Evolutionary conservation across 2,797 vertebrate genomes (phyloP).

Genomic region (Schizothorax lantsangensis): DNA sequence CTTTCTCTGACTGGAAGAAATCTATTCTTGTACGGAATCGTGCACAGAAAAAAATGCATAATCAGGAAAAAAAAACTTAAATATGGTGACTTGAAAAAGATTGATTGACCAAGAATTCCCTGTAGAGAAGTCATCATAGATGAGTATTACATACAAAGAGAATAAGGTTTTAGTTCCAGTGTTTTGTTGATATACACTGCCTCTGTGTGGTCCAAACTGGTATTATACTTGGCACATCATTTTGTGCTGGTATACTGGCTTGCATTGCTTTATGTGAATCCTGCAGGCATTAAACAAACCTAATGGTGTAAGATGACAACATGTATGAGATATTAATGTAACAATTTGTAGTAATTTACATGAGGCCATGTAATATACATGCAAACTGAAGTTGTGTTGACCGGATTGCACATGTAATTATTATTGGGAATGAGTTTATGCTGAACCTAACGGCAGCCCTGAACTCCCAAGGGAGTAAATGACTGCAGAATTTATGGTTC

Average conservation of each 20-base stretch:
- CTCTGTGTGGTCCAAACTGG: conserved; percentile 70
- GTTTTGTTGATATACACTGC: conserved; percentile 71
- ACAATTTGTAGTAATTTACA: conserved; percentile 5
- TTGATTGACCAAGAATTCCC: neutral
- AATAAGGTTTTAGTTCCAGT: neutral
- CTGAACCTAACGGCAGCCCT: neutral
- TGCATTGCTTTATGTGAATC: neutral
- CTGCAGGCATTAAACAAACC: conserved; percentile 1
- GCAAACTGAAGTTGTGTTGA: neutral
- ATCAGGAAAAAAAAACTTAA: neutral
- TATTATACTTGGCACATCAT: conserved; percentile 36
- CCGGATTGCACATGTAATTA: conserved; percentile 9
- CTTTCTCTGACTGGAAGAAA: neutral
- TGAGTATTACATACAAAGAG: neutral
- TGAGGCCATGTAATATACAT: neutral
- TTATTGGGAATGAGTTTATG: neutral
- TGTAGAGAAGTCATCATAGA: neutral
- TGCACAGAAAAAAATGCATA: neutral
- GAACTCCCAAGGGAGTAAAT: conserved; percentile 2
- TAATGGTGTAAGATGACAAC: conserved; percentile 6
- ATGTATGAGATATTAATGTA: conserved; percentile 6
- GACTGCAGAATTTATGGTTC: neutral
- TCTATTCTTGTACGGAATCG: neutral
- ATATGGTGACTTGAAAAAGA: neutral
- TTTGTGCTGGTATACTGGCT: neutral